Evolutionary conservation across 2,888 invertebrate species (phyloP), one percentile per base, ranked within the genome.

Genomic region (Dolomedes plantarius): DNA sequence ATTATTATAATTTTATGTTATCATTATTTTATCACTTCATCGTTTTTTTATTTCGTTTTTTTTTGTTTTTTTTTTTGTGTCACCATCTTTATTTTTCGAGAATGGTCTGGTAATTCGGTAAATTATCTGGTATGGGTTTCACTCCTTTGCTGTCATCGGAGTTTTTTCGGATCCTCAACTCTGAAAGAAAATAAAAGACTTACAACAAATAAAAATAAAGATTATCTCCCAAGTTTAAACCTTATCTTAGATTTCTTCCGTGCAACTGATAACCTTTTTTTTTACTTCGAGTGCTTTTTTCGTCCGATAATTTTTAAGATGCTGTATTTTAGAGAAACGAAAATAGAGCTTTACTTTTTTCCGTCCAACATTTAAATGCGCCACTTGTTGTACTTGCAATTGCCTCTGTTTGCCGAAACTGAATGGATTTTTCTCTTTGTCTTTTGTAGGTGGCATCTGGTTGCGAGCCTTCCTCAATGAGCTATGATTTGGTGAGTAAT

Each of bases 401-500:
- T n/a, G n/a, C n/a, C n/a, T 7, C 11, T 7, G 36, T 36, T 36
- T 11, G 36, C 2, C 2, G 56, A 56, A 5, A 56, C 11, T 32
- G 19, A 73, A 64, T 23, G 73, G 27, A 19, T 31, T 0, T 56
- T 50, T 69, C 50, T 36, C 36, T 86, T 86, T 56, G 50, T 69
- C 50, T 36, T 36, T 86, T 86, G 50, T 29, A 86, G 86, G 86
- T 86, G 46, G 75, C 74, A 50, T 41, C 86, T 16, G 75, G 75
- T 50, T 86, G 86, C 67, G 86, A 86, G 36, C 64, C 79, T 28
- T 73, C 82, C 5, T 31, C 75, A 23, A 62, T 71, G 39, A 86
- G 46, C 69, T 86, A 86, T 80, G 86, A 86, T 64, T 64, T 86
- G 79, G 86, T 86, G 39, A 75, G 86, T 86, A 29, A 23, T 27